Evolutionary conservation across 2,797 vertebrate genomes (phyloP), one percentile per base, ranked within the genome.

Genomic region (Echiichthys vipera): DNA sequence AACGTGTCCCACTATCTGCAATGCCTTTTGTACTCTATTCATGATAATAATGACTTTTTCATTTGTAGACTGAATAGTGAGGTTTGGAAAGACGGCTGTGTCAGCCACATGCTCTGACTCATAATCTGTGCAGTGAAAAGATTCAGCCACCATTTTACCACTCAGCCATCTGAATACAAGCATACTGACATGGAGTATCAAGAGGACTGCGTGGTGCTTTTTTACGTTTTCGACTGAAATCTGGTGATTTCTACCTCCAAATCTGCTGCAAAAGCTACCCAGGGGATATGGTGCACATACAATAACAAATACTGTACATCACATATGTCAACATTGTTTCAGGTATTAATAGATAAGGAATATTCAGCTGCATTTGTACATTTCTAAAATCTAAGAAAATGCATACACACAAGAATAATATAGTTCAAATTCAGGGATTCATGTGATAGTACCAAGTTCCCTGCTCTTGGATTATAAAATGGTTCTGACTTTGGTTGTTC

Each of bases 101-200:
- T 91, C 81, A 86, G 83, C 84, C 84, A 78, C 83, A 84, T 64
- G 73, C 79, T 89, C 86, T 92, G 90, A 92, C 81, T 92, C 91
- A 92, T 91, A 90, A 90, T 90, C 87, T 84, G 77, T 72, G 69
- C 80, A 76, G 84, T 83, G 88, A 89, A 89, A 81, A 86, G 85
- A 84, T 84, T 83, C 83, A 77, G 78, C 90, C 90, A 89, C 90
- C 91, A 93, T 93, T 92, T 93, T 90, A 81, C 65, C 84, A 84
- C 87, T 83, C 81, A 71, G 78, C 37, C 2, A 13, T 77, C 74
- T 76, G 59, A 76, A 86, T 76, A 58, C 64, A 42, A 84, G 68
- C 83, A 81, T 85, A 85, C 62, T 74, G 83, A 84, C 66, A 83
- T 42, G 66, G 37, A 82, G 84, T 47, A 43, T 13, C 67, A 69